Base-by-base conservation (phyloP, 2,113 vertebrate genomes). In the Noctilio leporinus region DNA sequence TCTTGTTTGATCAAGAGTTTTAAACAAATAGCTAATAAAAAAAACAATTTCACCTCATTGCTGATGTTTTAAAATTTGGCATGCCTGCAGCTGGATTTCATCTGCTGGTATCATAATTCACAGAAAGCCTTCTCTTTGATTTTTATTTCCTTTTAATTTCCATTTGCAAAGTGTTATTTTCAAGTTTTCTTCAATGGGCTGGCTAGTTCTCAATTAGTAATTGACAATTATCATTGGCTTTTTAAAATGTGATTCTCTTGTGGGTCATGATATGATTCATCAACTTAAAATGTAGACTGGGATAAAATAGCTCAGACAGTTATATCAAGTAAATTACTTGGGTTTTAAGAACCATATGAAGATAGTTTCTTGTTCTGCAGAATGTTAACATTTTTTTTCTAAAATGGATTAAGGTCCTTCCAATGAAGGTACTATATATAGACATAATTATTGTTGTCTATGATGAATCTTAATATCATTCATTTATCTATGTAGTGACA, bases 141-240 rank as follows among this genome's bases (percentile, higher is more conserved):
- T 4, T 57, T 40, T 47, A 80, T 64, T 86, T 80, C 51, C 15
- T 87, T 89, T 40, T 55, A 55, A 47, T 40, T 76, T 67, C 30
- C 17, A 3, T 65, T 59, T 89, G 19, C 69, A 86, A 86, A 83
- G 15, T 82, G 3, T 45, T 45, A 33, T 40, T 83, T 45, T 33
- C 30, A 80, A 15, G 2, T 62, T 89, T 92, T 38, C n/a, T 83
- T 76, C 57, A 91, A 47, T 55, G 51, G 80, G 83, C 51, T 87
- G 81, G 28, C 35, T 80, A 69, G 11, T 81, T 91, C 80, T 93
- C 83, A 95, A 62, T 94, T 94, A 95, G 55, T 53, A 86, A 89
- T 40, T 78, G 72, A 88, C 43, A 94, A 82, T 95, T 82, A 51
- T 38, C 80, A 84, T 67, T 69, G 94, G 49, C 9, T 70, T 94